Evolutionary conservation across 2,797 vertebrate species (phyloP).

Genomic region (Alosa sapidissima): DNA sequence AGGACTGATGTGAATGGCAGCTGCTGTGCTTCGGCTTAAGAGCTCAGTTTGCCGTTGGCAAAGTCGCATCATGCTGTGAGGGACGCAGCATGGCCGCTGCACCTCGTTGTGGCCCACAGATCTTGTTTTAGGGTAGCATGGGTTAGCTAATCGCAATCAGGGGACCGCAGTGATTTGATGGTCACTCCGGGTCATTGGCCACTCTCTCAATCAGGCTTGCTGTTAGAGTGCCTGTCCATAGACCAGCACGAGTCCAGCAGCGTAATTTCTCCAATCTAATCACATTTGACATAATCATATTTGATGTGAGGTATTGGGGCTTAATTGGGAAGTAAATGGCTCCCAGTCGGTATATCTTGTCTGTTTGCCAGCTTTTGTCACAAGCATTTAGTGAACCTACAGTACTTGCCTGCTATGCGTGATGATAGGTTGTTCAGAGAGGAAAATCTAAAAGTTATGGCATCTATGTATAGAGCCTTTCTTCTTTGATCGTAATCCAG

Average conservation of each 20-base stretch:
- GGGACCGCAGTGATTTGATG: neutral
- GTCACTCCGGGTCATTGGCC: neutral
- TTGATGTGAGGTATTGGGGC: neutral
- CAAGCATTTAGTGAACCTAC: neutral
- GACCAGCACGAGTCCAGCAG: neutral
- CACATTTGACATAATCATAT: neutral
- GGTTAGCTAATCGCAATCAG: neutral
- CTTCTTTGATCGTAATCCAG: neutral
- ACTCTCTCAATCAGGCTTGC: neutral
- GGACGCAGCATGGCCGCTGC: no score
- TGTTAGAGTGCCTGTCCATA: neutral
- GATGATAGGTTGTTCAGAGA: neutral
- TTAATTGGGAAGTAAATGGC: conserved; percentile 9
- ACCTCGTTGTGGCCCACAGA: neutral
- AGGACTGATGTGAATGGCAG: conserved; percentile 3
- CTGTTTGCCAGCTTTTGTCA: neutral
- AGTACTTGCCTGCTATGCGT: neutral
- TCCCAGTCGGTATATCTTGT: neutral
- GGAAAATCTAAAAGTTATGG: neutral
- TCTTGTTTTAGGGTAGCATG: neutral
- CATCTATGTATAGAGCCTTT: neutral
- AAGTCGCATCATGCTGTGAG: neutral
- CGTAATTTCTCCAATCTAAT: conserved; percentile 10
- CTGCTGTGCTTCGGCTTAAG: neutral
- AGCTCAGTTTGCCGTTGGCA: neutral